Evolutionary conservation across 2,113 vertebrate species (phyloP), one percentile per base, ranked within the genome.

Genomic region (Taxidea taxus): DNA sequence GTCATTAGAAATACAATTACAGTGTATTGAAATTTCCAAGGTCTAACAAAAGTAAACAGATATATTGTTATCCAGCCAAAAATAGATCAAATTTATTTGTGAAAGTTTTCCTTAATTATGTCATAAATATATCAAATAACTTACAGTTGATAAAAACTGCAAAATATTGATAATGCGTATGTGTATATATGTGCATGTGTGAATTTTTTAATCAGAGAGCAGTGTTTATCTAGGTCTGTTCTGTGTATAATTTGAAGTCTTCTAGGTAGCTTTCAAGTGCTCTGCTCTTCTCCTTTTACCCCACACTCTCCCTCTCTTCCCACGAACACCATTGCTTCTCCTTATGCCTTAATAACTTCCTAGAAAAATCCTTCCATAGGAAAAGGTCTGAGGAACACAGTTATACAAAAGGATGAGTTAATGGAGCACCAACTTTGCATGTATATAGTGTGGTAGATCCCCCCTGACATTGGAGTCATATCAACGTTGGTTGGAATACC

Each of bases 1-100:
- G 95, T 93, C 97, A 98, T 98, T 98, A 98, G 96, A 98, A 98
- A 98, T 93, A 97, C 81, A 98, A 98, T 98, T 97, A 98, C 51
- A 97, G 94, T 96, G 97, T 94, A 96, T 81, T 93, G 96, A 97
- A 98, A 98, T 89, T 97, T 98, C 72, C 68, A 97, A 97, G 90
- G 80, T 98, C 98, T 98, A 97, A 81, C 58, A 90, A 96, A 97
- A 96, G 72, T 94, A 97, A 97, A 84, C 96, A 93, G 93, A 91
- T 95, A 87, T 95, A 89, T 97, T 98, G 74, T 97, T 98, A 78
- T 82, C 21, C 74, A 96, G 88, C 85, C 84, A 68, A 96, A 98
- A 97, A 78, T 18, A 98, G 87, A 95, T 89, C 84, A 88, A 96
- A 94, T 89, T 96, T 95, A 96, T 97, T 97, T 98, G 93, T 98